Conservation (phyloP, 2,113 vertebrate species). For the Morone chrysops region DNA sequence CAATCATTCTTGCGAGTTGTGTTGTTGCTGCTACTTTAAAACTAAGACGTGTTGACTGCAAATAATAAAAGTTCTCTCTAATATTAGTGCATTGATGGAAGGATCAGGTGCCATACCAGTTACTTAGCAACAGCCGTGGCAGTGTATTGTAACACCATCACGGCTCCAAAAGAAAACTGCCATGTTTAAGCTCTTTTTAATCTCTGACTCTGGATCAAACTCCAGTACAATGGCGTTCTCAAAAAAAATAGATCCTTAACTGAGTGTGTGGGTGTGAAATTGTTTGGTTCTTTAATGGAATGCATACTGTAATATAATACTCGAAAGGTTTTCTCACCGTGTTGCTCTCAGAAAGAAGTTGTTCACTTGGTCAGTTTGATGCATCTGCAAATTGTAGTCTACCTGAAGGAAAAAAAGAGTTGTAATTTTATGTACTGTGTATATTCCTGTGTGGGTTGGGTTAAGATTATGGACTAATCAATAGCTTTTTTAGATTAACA, state of each 20-base stretch:
- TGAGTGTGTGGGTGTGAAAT: conserved; percentile 19
- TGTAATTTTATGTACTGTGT: background rate
- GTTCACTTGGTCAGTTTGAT: conserved; percentile 15
- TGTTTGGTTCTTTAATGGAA: conserved; percentile 33
- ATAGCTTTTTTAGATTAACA: background rate
- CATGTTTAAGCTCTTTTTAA: conserved; percentile 51
- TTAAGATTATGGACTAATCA: background rate
- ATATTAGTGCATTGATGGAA: conserved; percentile 47
- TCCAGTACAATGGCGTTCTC: conserved; percentile 38
- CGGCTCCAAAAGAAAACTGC: conserved; percentile 25
- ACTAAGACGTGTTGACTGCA: conserved; percentile 21
- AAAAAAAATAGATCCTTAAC: conserved; percentile 27
- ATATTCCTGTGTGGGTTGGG: background rate
- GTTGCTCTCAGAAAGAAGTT: background rate
- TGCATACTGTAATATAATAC: conserved; percentile 21
- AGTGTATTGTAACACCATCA: conserved; percentile 24
- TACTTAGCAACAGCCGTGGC: conserved; percentile 61
- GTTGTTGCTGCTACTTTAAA: conserved; percentile 20
- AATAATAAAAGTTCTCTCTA: conserved; percentile 32
- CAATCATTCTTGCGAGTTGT: background rate
- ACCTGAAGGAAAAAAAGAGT: background rate
- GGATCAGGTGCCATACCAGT: conserved; percentile 40
- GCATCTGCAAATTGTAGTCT: background rate
- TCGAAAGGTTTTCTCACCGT: background rate
- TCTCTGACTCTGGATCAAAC: conserved; percentile 54